A percentile compares a stretch with the other conserved stretches of the same genome.
Conservation (phyloP, 1,140 invertebrate genomes). For the Drosophila novamexicana region DNA sequence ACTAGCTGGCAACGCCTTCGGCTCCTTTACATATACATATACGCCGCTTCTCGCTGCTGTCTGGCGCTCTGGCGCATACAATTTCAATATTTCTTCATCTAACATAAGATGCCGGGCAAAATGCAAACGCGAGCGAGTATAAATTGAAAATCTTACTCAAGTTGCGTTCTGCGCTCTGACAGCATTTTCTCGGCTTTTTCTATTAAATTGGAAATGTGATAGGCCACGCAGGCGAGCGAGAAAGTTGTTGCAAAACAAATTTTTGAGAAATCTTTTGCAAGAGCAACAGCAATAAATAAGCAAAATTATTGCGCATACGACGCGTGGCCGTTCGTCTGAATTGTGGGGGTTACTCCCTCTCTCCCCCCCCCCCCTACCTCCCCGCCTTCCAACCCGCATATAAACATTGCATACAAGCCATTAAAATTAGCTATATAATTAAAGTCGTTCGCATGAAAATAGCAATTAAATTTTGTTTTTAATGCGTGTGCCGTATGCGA, state of each 20-base stretch:
- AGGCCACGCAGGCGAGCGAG: conserved; percentile 11
- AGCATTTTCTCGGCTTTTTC: conserved; percentile 21
- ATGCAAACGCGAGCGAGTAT: conserved; percentile 29
- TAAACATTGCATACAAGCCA: conserved; percentile 65
- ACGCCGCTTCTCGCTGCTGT: background rate
- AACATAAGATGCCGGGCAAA: conserved; percentile 31
- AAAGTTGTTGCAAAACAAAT: conserved; percentile 19
- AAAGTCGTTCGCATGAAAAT: conserved; percentile 59
- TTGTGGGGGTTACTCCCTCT: background rate
- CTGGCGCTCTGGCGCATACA: conserved; percentile 42
- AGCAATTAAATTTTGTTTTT: conserved; percentile 56
- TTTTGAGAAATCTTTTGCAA: background rate
- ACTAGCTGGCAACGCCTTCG: conserved; percentile 55
- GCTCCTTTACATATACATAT: conserved; percentile 15
- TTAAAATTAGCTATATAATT: conserved; percentile 78
- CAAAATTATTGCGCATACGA: conserved; percentile 63
- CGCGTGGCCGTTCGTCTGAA: conserved; percentile 37
- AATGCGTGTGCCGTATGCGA: conserved; percentile 24
- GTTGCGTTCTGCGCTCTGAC: conserved; percentile 44
- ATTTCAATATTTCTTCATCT: conserved; percentile 81
- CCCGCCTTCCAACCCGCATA: background rate
- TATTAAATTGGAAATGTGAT: conserved; percentile 75
- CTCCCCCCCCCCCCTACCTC: background rate
- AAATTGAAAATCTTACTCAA: conserved; percentile 80
- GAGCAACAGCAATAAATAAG: background rate